Conservation (phyloP, 2,888 invertebrate genomes). For the Archips crataeganus region DNA sequence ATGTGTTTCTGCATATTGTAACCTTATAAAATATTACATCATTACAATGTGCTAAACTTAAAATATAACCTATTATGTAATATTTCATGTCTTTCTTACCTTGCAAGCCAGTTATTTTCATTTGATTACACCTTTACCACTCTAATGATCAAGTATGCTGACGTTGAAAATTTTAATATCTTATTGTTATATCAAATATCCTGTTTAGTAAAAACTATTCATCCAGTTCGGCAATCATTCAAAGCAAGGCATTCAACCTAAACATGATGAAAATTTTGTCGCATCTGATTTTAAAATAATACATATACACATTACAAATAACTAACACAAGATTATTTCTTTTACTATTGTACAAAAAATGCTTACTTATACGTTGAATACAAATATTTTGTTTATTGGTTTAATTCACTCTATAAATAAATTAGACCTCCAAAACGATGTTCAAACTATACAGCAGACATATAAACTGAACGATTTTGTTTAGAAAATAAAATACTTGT, state of each 20-base stretch:
- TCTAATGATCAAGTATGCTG: conserved; percentile 23
- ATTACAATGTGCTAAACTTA: conserved; percentile 85
- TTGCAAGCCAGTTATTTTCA: conserved; percentile 76
- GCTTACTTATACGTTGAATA: conserved; percentile 34
- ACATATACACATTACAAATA: conserved; percentile 33
- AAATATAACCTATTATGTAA: conserved; percentile 79
- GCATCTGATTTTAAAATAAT: conserved; percentile 28
- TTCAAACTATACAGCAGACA: conserved; percentile 15
- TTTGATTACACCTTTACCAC: conserved; percentile 56
- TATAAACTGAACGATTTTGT: conserved; percentile 12
- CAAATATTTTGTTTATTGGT: conserved; percentile 34
- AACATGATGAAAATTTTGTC: conserved; percentile 22
- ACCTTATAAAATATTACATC: conserved; percentile 81
- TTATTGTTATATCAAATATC: conserved; percentile 31
- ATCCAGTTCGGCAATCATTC: conserved; percentile 28
- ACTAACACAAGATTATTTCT: conserved; percentile 34
- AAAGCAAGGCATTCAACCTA: conserved; percentile 32
- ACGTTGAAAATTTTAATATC: conserved; percentile 29
- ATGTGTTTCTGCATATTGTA: conserved; percentile 83
- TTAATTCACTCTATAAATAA: conserved; percentile 32
- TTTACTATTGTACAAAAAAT: conserved; percentile 37
- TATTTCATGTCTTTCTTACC: conserved; percentile 74
- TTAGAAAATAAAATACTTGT: conserved; percentile 34
- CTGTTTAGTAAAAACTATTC: conserved; percentile 19
- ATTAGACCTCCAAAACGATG: conserved; percentile 22